Percentiles rank a stretch among this genome's conserved stretches.
These are phyloP conservation scores for Chionis minor DNA, from an alignment of 2,113 vertebrate genomes.

Conservation along the genomic window DNA sequence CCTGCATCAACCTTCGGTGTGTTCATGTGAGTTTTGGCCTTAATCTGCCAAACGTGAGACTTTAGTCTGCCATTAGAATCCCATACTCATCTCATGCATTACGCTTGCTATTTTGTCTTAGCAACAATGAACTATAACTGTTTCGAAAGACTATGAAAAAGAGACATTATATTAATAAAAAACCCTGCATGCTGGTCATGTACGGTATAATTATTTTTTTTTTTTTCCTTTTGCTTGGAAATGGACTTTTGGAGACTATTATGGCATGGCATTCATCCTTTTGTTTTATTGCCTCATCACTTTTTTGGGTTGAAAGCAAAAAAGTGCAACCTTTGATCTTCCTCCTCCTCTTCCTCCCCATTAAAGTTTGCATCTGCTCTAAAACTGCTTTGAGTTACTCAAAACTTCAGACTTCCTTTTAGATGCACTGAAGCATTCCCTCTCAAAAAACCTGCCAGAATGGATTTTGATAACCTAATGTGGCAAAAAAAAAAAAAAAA, in stretches of 20 bases:
- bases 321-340: conserved; percentile 87
- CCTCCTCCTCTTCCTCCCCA: conserved; percentile 79
- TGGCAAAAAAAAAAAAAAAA: conserved; percentile 53
- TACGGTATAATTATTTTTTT: conserved; percentile 89
- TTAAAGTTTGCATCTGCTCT: conserved; percentile 83
- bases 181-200: conserved; percentile 99
- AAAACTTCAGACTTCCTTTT: conserved; percentile 82
- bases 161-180: conserved; percentile 90
- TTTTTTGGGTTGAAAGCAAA: conserved; percentile 95
- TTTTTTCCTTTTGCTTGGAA: conserved; percentile 84
- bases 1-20: conserved; percentile 82
- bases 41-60: conserved; percentile 87
- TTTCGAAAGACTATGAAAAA: conserved; percentile 87
- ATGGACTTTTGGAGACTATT: conserved; percentile 88
- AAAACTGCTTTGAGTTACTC: conserved; percentile 87
- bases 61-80: conserved; percentile 85
- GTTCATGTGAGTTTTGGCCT: conserved; percentile 80
- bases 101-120: conserved; percentile 93
- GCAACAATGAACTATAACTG: conserved; percentile 87
- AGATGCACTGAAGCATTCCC: conserved; percentile 87
- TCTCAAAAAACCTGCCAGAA: conserved; percentile 81
- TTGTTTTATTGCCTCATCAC: conserved; percentile 89
- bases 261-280: conserved; percentile 96
- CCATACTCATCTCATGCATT: conserved; percentile 95
- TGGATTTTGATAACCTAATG: conserved; percentile 79